Percentiles rank a stretch among this genome's conserved stretches.
These are phyloP conservation scores for Contarinia nasturtii DNA, from an alignment of 1,140 invertebrate genomes.

Conservation along the genomic window DNA sequence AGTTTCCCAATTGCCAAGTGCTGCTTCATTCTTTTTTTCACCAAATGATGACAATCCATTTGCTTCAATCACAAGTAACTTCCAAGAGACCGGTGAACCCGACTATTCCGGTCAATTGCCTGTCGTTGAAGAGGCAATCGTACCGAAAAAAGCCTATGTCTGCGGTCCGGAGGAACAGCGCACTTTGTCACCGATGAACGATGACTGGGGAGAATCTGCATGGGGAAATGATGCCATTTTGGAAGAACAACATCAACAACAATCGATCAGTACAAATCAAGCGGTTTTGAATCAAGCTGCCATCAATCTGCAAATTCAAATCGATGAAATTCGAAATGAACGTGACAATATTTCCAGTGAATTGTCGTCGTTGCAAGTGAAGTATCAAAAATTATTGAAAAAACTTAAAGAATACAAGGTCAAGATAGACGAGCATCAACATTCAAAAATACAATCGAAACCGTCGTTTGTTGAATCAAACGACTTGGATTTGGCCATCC, in stretches of 20 bases:
- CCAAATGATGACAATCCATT: constrained; percentile 4
- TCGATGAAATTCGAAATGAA: constrained; percentile 19
- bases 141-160: constrained; percentile 30
- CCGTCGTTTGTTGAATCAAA: constrained; percentile 29
- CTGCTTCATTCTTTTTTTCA: neutral
- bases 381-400: constrained; percentile 47
- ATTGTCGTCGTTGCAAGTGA: constrained; percentile 35
- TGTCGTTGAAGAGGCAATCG: constrained; percentile 26
- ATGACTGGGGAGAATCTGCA: constrained; percentile 20
- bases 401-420: constrained; percentile 55
- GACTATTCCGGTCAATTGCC: constrained; percentile 10
- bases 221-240: constrained; percentile 32
- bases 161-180: constrained; percentile 18
- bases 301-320: neutral
- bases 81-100: constrained; percentile 1
- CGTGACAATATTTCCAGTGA: constrained; percentile 30
- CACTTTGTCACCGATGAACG: constrained; percentile 5
- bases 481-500: constrained; percentile 49
- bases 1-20: constrained; percentile 1
- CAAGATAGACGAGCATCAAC: constrained; percentile 36
- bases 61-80: too few species aligned
- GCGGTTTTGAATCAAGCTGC: constrained; percentile 7
- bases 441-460: constrained; percentile 27
- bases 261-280: constrained; percentile 5
- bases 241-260: constrained; percentile 19